Base-by-base conservation (phyloP, 2,113 vertebrate genomes). In the Meles meles region DNA sequence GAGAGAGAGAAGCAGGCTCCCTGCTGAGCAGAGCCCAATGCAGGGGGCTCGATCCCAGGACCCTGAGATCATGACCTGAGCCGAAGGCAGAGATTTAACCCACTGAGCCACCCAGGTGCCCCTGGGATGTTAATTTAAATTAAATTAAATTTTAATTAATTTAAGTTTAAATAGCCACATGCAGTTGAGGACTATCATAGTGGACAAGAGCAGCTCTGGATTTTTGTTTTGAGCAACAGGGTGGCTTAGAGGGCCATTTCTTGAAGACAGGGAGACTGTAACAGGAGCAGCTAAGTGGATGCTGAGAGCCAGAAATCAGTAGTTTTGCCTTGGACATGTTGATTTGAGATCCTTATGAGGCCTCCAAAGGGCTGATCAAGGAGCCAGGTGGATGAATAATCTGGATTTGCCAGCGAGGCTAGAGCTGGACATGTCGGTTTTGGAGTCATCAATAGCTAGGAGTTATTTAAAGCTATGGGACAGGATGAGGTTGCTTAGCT, bases 201-300 rank as follows among this genome's bases (percentile, higher is more conserved):
- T 83, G 76, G n/a, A 90, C 29, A 94, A 94, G 6, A 25, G 17
- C 42, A 90, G 31, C 25, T 63, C 65, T 89, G 37, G 49, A 71
- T 88, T 95, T 88, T 95, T 90, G 49, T 88, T 95, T 84, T 88
- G 69, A 93, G 63, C 61, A 88, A 63, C 21, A 83, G 67, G 6
- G 11, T 83, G 52, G 21, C 34, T 81, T 44, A 37, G 63, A 39
- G 29, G 82, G 11, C 42, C 37, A 39, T 47, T 95, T 77, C 76
- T 37, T 57, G 29, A 25, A 85, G 93, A 93, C 31, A 55, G 9
- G 47, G 47, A 65, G 4, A 39, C 31, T 52, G 20, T 39, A 90
- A 15, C 39, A 88, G 39, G 61, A 90, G 3, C n/a, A 79, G 15
- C 14, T 42, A 69, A 85, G 21, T 37, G 37, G 55, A 34, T 65